Conservation (phyloP, 2,797 vertebrate species). For the Catharus ustulatus region DNA sequence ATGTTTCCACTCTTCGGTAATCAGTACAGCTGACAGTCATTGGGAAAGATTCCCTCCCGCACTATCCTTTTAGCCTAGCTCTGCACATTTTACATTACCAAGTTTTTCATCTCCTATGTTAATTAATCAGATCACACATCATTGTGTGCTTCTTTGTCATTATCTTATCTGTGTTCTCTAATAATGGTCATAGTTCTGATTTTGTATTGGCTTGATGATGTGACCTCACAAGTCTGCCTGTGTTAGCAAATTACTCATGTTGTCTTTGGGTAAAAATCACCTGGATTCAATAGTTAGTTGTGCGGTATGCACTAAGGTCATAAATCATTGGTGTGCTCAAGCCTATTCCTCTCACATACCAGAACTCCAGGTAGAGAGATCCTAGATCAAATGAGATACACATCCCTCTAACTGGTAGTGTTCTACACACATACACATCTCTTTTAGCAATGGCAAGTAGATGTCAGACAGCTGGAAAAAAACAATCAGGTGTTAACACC, state of each 20-base stretch:
- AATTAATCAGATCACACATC: neutral
- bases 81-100: neutral
- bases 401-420: rapidly evolving
- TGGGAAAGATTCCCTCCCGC: too few species aligned
- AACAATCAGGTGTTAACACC: neutral
- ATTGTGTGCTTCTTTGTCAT: neutral
- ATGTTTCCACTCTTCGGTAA: too few species aligned
- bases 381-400: neutral
- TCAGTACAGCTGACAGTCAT: too few species aligned
- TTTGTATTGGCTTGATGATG: neutral
- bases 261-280: neutral
- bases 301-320: neutral
- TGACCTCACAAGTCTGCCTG: neutral
- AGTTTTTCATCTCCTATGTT: neutral
- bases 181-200: neutral
- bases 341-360: neutral
- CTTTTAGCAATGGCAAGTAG: neutral
- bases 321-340: neutral
- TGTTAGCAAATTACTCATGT: neutral
- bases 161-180: neutral
- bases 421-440: neutral
- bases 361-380: neutral
- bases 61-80: too few species aligned
- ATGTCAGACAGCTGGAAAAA: rapidly evolving
- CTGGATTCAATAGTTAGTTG: rapidly evolving